Evolutionary conservation across 2,797 vertebrate species (phyloP), one percentile per base, ranked within the genome.

Genomic region (Spinibarbus caldwelli): DNA sequence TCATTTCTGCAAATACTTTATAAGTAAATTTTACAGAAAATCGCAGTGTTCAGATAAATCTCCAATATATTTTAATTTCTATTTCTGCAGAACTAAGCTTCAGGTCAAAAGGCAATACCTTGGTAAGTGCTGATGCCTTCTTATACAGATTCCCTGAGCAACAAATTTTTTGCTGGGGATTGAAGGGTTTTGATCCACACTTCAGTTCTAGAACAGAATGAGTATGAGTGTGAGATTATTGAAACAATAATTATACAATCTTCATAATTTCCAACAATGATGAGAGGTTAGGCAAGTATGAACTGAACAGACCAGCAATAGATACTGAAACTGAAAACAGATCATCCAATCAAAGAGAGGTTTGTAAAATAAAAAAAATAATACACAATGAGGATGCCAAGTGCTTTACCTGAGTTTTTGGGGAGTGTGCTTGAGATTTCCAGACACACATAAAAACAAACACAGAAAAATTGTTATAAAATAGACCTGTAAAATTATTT

Each of bases 151-250:
- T 7, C 36, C 80, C 84, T 31, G 38, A 66, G 43, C 86, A 87
- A 38, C 75, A 83, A 0, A 85, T 68, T 0, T 15, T 0, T 4
- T 0, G 0, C 43, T 10, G 2, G 8, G n/a, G 83, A 45, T 82
- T 0, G 12, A 21, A 57, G 14, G 4, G 0, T 14, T 14, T 0
- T 29, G 21, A 36, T 49, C n/a, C 79, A 67, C 66, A 72, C 4
- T n/a, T 29, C 0, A 10, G 12, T 23, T 11, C 75, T 54, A 19
- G 29, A 81, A 26, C 1, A 52, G 31, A 7, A 64, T 78, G 9
- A 41, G 3, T 38, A 77, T 66, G 11, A 66, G 43, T 34, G 23
- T 21, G 62, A 21, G 21, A 10, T 38, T 57, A 57, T 47, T 34
- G 26, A 19, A 71, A 38, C 67, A 41, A 21, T 36, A 70, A 9